phyloP scores from a whole-genome alignment of 2,888 invertebrate genomes.

The Watsonalla cultraria region DNA sequence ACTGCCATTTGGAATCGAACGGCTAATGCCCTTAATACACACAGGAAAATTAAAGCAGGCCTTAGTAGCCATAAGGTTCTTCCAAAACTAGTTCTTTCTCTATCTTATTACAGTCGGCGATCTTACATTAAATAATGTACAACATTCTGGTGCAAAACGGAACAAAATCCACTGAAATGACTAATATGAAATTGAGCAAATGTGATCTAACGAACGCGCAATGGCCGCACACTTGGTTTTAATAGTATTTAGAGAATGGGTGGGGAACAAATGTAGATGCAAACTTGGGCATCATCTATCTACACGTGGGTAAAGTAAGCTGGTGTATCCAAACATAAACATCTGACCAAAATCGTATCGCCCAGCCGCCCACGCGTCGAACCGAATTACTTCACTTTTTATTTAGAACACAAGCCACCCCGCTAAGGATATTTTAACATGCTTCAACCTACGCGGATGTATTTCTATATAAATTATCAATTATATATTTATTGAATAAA shows the following conservation, averaged over 20 bases:
- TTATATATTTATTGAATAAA: no score
- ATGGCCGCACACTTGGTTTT: neutral
- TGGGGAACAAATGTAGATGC: neutral
- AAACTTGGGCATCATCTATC: neutral
- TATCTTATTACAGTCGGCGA: no score
- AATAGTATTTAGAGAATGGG: neutral
- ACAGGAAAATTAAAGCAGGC: no score
- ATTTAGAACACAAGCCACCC: slow-evolving; percentile 14
- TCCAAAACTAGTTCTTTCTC: no score
- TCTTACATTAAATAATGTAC: no score
- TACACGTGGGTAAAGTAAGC: neutral
- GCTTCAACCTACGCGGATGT: neutral
- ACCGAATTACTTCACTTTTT: neutral
- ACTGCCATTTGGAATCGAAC: no score
- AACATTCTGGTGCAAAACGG: no score
- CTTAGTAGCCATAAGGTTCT: no score
- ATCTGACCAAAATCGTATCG: slow-evolving; percentile 24
- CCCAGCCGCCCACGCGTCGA: slow-evolving; percentile 18
- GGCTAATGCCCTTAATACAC: no score
- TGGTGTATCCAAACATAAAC: slow-evolving; percentile 20
- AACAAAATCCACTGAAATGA: no score
- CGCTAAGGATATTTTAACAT: slow-evolving; percentile 44
- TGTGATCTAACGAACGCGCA: no score
- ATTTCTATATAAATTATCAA: neutral
- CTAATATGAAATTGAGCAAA: no score